phyloP scores from a whole-genome alignment of 2,797 vertebrate species.

The Eleutherodactylus coqui region DNA sequence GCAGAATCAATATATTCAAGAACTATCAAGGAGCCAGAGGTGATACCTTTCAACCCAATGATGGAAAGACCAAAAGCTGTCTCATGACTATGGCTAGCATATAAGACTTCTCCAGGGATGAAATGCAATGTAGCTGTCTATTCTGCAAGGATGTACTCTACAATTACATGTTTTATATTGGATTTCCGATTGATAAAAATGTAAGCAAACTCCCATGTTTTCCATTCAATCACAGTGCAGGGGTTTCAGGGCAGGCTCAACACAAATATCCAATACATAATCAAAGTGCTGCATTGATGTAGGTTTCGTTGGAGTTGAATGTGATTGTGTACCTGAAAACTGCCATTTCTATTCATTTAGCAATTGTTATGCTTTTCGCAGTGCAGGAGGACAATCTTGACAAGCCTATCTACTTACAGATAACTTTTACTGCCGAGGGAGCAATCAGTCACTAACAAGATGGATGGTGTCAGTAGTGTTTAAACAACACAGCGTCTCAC shows the following conservation, averaged over 20 bases:
- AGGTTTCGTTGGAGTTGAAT: conserved; percentile 3
- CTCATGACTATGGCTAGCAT: no score
- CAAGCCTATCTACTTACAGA: conserved; percentile 54
- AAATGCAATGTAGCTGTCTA: background rate
- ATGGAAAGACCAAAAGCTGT: no score
- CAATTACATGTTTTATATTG: background rate
- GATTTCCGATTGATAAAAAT: background rate
- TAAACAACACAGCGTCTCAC: conserved; percentile 60
- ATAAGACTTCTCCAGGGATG: background rate
- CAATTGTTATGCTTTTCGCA: conserved; percentile 24
- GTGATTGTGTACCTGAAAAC: conserved; percentile 24
- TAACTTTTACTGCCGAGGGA: conserved; percentile 57
- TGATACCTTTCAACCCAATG: no score
- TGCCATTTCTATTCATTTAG: background rate
- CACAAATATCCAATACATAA: background rate
- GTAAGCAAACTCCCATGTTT: background rate
- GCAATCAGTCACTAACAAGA: conserved; percentile 54
- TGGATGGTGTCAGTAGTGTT: conserved; percentile 61
- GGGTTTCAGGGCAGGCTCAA: conserved; percentile 4
- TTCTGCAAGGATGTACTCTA: background rate
- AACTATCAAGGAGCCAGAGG: no score
- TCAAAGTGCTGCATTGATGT: background rate
- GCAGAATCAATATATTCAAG: no score
- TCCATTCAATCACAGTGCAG: background rate
- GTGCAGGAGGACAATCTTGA: conserved; percentile 63